A percentile compares a stretch with the other conserved stretches of the same genome.
Conservation (phyloP, 2,113 vertebrate species). For the Procapra przewalskii region DNA sequence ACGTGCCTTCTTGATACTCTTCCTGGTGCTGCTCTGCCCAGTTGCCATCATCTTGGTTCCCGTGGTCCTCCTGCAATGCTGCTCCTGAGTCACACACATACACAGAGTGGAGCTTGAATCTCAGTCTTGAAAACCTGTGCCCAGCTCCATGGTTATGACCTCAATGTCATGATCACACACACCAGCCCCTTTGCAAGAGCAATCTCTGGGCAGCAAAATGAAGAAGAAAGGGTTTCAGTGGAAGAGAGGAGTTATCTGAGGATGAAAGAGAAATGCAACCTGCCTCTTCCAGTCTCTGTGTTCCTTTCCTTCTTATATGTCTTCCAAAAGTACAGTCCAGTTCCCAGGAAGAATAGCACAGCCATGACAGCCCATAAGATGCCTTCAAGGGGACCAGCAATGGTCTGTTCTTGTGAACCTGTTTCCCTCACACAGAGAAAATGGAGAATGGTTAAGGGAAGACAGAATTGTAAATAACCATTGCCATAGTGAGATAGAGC, state of each 20-base stretch:
- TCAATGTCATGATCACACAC: neutral
- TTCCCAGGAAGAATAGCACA: neutral
- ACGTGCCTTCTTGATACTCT: neutral
- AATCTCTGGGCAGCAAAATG: neutral
- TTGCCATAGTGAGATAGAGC: too few relatives aligned
- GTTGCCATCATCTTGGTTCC: neutral
- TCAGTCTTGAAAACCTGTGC: neutral
- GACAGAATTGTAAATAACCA: neutral
- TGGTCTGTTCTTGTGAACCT: neutral
- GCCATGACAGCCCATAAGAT: neutral
- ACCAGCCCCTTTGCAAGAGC: neutral
- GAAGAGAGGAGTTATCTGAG: too few relatives aligned
- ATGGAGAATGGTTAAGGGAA: neutral
- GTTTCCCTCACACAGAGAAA: neutral
- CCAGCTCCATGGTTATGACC: neutral
- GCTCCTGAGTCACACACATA: neutral
- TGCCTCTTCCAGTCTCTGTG: neutral
- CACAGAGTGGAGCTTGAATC: neutral
- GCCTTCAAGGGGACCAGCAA: accelerated
- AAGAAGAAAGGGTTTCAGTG: neutral
- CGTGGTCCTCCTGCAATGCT: neutral
- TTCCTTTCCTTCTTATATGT: neutral
- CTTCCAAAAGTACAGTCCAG: neutral
- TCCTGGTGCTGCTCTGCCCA: neutral
- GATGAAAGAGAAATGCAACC: neutral